Evolutionary conservation across 2,113 vertebrate species (phyloP), one percentile per base, ranked within the genome.

Genomic region (Centropristis striata): DNA sequence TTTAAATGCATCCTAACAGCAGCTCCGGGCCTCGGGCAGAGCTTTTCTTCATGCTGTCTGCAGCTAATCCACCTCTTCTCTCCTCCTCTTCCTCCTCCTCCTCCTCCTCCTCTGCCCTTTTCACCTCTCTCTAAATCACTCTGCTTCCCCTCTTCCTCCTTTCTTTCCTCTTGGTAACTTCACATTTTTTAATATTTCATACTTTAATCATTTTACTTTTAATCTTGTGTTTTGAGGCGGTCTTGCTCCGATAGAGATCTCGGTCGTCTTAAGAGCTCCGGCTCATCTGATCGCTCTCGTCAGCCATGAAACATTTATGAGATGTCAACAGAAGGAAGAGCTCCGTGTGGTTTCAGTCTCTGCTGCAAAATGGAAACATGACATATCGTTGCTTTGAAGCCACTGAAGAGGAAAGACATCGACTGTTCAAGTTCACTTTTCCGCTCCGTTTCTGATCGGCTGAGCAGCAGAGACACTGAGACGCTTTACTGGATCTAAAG

Each of bases 321-420:
- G 70, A 68, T 51, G 75, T 71, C 80, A 71, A 47, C 71, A 58
- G 60, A 53, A 46, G 68, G 5, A 53, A 46, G 68, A 4, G 47
- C 10, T 13, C 21, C 18, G 53, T 14, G 1, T 5, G 27, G 4
- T 25, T 32, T 85, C 66, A 16, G 60, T 36, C 6, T 8, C 44
- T 6, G 28, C 4, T 8, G 32, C 49, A 37, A 39, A 41, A 44
- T 18, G 25, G 11, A 39, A 12, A 25, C 41, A 12, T 0, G 0
- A 72, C 21, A 13, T 12, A 39, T 2, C 12, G 0, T 16, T 10
- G 41, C 41, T 54, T 18, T 37, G 47, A 47, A 57, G 54, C 5
- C 41, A 37, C 11, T 21, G 42, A 57, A 37, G 61, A 41, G 64
- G 49, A 49, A 25, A 72, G 39, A 36, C 37, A 39, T 9, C 1